A percentile compares a stretch with the other conserved stretches of the same genome.
These are phyloP conservation scores for Dreissena polymorpha DNA, from an alignment of 1,140 invertebrate species.

Conservation along the genomic window DNA sequence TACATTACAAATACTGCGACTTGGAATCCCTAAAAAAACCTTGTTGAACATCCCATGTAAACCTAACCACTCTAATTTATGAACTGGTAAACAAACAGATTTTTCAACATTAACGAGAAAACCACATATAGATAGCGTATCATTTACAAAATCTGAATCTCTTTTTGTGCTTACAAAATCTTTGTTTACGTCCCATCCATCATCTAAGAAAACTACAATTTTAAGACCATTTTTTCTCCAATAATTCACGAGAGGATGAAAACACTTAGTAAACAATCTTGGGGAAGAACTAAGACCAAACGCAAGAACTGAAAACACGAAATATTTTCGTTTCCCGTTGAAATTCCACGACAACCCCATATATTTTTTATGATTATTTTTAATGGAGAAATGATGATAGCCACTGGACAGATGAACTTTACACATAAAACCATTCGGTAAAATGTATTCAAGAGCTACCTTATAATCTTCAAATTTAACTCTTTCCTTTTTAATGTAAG, in stretches of 20 bases:
- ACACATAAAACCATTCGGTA: slow-evolving; percentile 13
- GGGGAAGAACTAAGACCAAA: slow-evolving; percentile 37
- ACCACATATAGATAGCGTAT: slow-evolving; percentile 17
- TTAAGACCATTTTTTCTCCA: slow-evolving; percentile 32
- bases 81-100: slow-evolving; percentile 38
- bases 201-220: slow-evolving; percentile 52
- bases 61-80: slow-evolving; percentile 15
- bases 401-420: slow-evolving; percentile 29
- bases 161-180: too few species aligned
- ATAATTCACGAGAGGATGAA: slow-evolving; percentile 46
- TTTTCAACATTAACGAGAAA: slow-evolving; percentile 47
- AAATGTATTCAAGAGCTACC: too few species aligned
- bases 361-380: slow-evolving; percentile 9
- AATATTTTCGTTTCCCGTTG: slow-evolving; percentile 24
- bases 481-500: neutral
- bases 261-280: slow-evolving; percentile 38
- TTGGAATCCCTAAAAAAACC: neutral
- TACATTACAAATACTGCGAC: neutral
- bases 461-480: slow-evolving; percentile 33
- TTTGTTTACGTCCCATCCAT: slow-evolving; percentile 32
- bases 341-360: slow-evolving; percentile 39
- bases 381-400: slow-evolving; percentile 34
- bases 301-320: slow-evolving; percentile 38
- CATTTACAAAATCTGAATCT: neutral
- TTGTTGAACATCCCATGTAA: slow-evolving; percentile 9